phyloP scores from a whole-genome alignment of 2,113 vertebrate species.

The Pangasianodon hypophthalmus region DNA sequence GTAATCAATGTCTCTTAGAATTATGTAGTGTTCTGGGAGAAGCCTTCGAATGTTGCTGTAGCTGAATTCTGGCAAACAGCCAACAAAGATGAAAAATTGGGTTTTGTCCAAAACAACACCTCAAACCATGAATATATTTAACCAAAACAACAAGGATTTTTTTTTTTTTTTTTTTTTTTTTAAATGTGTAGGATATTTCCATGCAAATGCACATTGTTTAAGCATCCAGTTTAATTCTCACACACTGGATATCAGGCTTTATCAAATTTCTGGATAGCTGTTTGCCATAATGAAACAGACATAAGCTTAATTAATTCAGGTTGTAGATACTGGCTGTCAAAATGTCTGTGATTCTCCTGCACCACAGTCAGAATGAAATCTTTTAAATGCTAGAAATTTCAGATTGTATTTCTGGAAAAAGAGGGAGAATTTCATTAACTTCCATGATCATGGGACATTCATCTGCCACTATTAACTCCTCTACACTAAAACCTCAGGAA shows the following conservation, averaged over 20 bases:
- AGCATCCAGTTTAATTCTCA: background rate
- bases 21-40: background rate
- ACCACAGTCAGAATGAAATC: background rate
- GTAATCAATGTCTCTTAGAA: conserved; percentile 26
- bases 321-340: background rate
- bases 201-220: background rate
- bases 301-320: background rate
- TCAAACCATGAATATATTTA: background rate
- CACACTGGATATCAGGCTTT: background rate
- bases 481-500: background rate
- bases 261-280: background rate
- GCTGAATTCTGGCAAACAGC: background rate
- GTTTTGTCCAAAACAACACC: background rate
- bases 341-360: background rate
- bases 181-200: background rate
- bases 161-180: background rate
- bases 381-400: background rate
- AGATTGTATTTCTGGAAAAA: background rate
- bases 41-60: background rate
- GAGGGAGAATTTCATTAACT: background rate
- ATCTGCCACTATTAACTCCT: background rate
- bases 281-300: background rate
- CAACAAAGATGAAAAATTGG: background rate
- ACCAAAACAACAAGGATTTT: background rate
- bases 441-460: background rate